Conservation (phyloP, 2,888 invertebrate genomes). For the Thymelicus sylvestris region DNA sequence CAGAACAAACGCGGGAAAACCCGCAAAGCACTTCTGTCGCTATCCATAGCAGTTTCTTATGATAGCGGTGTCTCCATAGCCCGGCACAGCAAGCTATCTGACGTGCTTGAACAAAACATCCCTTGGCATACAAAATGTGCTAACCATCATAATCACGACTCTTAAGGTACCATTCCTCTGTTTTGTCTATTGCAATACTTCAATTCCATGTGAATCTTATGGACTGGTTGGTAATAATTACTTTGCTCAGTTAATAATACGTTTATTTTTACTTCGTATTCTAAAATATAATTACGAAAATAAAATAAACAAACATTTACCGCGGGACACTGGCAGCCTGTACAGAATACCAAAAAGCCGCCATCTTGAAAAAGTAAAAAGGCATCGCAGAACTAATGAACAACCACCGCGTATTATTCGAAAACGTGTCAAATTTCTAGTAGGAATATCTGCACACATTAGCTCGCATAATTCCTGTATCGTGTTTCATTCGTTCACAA, state of each 20-base stretch:
- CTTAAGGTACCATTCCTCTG: too few relatives aligned
- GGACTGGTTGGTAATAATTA: too few relatives aligned
- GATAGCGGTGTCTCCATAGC: too few relatives aligned
- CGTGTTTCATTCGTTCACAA: slow-evolving; percentile 54
- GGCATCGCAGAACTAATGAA: slow-evolving; percentile 53
- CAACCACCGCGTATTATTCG: slow-evolving; percentile 50
- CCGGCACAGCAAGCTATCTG: too few relatives aligned
- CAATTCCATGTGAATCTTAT: too few relatives aligned
- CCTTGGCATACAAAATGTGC: too few relatives aligned
- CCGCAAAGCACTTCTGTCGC: too few relatives aligned
- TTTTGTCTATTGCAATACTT: too few relatives aligned
- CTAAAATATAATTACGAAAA: slow-evolving; percentile 2
- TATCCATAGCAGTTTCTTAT: too few relatives aligned
- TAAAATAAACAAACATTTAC: slow-evolving; percentile 23
- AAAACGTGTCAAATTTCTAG: slow-evolving; percentile 54
- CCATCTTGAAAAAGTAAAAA: slow-evolving; percentile 44
- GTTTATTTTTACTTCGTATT: not conserved
- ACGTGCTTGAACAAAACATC: too few relatives aligned
- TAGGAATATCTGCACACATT: slow-evolving; percentile 63
- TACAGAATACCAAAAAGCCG: slow-evolving; percentile 27
- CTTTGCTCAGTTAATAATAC: not conserved
- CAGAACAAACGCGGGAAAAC: too few relatives aligned
- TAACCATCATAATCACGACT: too few relatives aligned
- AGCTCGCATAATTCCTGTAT: slow-evolving; percentile 60
- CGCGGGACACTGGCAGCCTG: slow-evolving; percentile 1